These are phyloP conservation scores for Tryphoninae sp. DNA, from an alignment of 2,888 invertebrate genomes.

Conservation along the genomic window DNA sequence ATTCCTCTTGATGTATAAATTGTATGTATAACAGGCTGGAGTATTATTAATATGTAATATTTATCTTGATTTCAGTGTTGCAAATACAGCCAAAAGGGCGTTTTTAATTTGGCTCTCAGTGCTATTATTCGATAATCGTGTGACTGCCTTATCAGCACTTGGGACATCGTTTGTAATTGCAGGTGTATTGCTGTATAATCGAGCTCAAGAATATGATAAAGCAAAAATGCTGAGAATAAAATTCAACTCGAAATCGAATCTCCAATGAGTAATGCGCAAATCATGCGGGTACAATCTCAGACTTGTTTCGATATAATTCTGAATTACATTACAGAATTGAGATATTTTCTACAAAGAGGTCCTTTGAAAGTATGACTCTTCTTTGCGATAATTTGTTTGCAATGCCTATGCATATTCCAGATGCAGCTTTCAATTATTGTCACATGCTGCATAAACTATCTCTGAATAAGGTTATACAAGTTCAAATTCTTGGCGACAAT, in stretches of 20 bases:
- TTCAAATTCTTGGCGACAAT: constrained; percentile 6
- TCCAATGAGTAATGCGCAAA: constrained; percentile 71
- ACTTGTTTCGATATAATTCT: not conserved
- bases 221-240: constrained; percentile 72
- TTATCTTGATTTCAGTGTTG: constrained; percentile 84
- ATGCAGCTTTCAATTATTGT: constrained; percentile 3
- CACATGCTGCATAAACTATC: constrained; percentile 6
- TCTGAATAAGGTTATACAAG: constrained; percentile 11
- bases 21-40: not conserved
- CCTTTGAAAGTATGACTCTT: constrained; percentile 40
- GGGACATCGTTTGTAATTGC: constrained; percentile 88
- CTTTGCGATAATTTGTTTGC: constrained; percentile 15
- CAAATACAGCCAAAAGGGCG: constrained; percentile 90
- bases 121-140: constrained; percentile 88
- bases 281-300: not conserved
- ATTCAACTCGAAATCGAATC: constrained; percentile 76
- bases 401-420: constrained; percentile 13
- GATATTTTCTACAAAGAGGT: not conserved
- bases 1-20: too few relatives aligned
- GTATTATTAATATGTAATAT: constrained; percentile 1
- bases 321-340: not conserved
- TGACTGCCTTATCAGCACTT: constrained; percentile 87
- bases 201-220: constrained; percentile 86
- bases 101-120: constrained; percentile 90
- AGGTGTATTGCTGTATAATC: constrained; percentile 89